Percentiles rank a stretch among this genome's conserved stretches.
phyloP scores from a whole-genome alignment of 2,888 invertebrate species.

The Pinctada fucata region DNA sequence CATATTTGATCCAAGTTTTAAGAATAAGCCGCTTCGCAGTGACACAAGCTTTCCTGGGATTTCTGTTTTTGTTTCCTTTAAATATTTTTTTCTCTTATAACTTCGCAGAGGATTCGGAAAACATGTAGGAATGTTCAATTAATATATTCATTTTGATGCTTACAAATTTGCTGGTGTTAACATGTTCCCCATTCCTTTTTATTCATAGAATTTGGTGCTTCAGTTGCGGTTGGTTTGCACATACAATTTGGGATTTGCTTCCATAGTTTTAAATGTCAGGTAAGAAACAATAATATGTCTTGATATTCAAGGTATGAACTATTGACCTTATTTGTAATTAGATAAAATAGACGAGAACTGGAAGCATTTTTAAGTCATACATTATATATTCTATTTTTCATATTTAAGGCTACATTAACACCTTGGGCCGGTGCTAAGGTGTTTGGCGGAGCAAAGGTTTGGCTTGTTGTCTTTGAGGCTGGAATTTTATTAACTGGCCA shows the following conservation, averaged over 20 bases:
- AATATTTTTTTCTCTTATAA: too few relatives aligned
- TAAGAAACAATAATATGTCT: conserved; percentile 1
- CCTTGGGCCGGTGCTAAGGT: conserved; percentile 31
- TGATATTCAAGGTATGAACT: too few relatives aligned
- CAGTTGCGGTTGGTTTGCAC: conserved; percentile 20
- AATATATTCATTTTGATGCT: too few relatives aligned
- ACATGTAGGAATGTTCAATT: too few relatives aligned
- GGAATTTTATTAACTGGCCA: conserved; percentile 33
- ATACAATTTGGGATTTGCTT: conserved; percentile 31
- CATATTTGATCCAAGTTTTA: too few relatives aligned
- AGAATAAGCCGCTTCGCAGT: too few relatives aligned
- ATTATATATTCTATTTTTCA: conserved; percentile 8
- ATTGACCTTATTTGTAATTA: too few relatives aligned
- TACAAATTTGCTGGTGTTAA: too few relatives aligned
- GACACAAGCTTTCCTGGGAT: too few relatives aligned
- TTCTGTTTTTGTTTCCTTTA: too few relatives aligned
- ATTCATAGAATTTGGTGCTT: conserved; percentile 30
- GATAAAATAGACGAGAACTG: too few relatives aligned
- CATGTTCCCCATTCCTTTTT: neutral
- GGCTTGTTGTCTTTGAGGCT: conserved; percentile 22
- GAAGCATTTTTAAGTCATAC: neutral
- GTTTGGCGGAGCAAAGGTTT: conserved; percentile 22
- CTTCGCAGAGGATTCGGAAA: too few relatives aligned
- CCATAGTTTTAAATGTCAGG: conserved; percentile 29
- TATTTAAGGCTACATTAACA: conserved; percentile 2